Evolutionary conservation across 2,888 invertebrate genomes (phyloP), one percentile per base, ranked within the genome.

Genomic region (Caenorhabditis afra): DNA sequence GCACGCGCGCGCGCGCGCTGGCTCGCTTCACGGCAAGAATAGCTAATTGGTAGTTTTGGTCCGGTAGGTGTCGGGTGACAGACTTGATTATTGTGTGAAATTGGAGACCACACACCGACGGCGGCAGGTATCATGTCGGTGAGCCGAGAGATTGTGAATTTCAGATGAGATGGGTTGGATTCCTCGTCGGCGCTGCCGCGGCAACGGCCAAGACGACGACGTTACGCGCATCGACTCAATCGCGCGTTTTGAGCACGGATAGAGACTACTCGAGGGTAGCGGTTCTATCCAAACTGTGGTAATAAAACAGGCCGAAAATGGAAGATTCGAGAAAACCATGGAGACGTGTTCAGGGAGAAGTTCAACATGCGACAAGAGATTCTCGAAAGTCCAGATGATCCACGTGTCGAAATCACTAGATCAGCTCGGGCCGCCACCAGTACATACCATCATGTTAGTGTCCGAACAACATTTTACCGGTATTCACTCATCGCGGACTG

Each of bases 11-110:
- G 29, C 29, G 29, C 4, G 7, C 4, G 29, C 4, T 3, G 29
- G 29, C 29, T 3, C 29, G 29, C 49, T 49, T 41, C 73, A 29
- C 29, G 14, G 20, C 39, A 41, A 18, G 76, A 76, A 76, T 76
- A 50, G 35, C 52, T 76, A 76, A 76, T 76, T 68, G 57, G 68
- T n/a, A 29, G 35, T 47, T 58, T 29, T 29, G 29, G 41, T 50
- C 22, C 29, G 76, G 29, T 29, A 29, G 29, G 76, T 76, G 70
- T 76, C 76, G 59, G 76, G 39, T 68, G 29, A 29, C 29, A 29
- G 68, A 66, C 75, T 75, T 57, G 68, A 61, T 70, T n/a, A n/a
- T n/a, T n/a, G n/a, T 55, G 53, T 70, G 70, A 70, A 70, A 70
- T 59, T 44, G 52, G 68, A 68, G 68, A 68, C 29, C 29, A 29